These are phyloP conservation scores for Venusia cambrica DNA, from an alignment of 2,888 invertebrate genomes.

Conservation along the genomic window DNA sequence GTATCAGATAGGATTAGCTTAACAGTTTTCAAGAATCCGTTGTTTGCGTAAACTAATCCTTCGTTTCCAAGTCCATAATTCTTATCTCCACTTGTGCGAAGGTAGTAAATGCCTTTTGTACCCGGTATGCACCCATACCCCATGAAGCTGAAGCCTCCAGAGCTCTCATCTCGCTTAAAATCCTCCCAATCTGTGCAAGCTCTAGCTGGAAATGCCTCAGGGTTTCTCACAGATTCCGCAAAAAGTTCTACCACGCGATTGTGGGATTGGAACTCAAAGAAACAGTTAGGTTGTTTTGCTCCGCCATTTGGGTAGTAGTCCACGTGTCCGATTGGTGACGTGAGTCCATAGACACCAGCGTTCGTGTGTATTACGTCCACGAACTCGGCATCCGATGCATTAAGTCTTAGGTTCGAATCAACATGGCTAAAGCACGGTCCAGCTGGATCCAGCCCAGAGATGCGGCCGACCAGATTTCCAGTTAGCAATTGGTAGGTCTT, in stretches of 20 bases:
- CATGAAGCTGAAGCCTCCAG: constrained; percentile 23
- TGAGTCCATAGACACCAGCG: constrained; percentile 57
- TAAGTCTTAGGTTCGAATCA: constrained; percentile 41
- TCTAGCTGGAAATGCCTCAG: constrained; percentile 15
- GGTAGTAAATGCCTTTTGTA: constrained; percentile 29
- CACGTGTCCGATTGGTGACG: constrained; percentile 52
- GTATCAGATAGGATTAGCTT: too few species aligned
- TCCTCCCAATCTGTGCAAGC: constrained; percentile 15
- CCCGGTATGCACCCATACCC: constrained; percentile 26
- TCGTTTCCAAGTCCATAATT: constrained; percentile 27
- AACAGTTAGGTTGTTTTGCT: constrained; percentile 57
- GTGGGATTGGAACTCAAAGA: constrained; percentile 62
- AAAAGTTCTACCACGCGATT: constrained; percentile 49
- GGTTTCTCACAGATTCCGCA: constrained; percentile 18
- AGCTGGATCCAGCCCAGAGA: constrained; percentile 66
- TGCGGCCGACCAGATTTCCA: constrained; percentile 48
- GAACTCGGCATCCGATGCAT: constrained; percentile 50
- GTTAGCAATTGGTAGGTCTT: constrained; percentile 50
- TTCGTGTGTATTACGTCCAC: constrained; percentile 65
- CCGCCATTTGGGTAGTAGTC: constrained; percentile 68
- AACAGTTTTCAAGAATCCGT: constrained; percentile 12
- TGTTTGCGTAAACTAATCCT: constrained; percentile 21
- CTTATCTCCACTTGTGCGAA: constrained; percentile 27
- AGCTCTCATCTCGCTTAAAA: constrained; percentile 11
- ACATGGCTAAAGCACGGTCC: constrained; percentile 67